Evolutionary conservation across 2,797 vertebrate genomes (phyloP).

Genomic region (Semaprochilodus insignis): DNA sequence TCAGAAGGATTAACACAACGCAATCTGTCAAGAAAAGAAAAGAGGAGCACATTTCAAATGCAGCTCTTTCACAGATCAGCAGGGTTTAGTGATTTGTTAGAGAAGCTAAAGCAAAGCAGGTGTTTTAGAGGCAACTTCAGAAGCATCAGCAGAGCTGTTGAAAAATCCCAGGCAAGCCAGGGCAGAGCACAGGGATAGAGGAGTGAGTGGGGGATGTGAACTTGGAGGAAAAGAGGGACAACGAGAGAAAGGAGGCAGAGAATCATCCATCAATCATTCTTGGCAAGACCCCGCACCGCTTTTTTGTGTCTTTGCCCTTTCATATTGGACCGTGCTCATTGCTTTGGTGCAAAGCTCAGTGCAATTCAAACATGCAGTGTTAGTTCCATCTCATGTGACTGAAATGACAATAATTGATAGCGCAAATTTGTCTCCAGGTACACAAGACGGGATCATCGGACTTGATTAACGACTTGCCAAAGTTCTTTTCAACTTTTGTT

Average conservation of each 20-base stretch:
- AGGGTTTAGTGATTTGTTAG: slow-evolving; percentile 8
- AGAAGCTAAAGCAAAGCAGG: slow-evolving; percentile 21
- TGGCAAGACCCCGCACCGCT: not conserved
- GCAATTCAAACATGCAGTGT: not conserved
- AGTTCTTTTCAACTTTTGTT: not conserved
- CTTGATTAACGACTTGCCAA: slow-evolving; percentile 53
- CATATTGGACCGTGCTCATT: not conserved
- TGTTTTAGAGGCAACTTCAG: not conserved
- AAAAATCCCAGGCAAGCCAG: slow-evolving; percentile 36
- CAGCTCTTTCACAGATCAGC: not conserved
- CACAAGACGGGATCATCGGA: not conserved
- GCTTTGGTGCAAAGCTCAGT: not conserved
- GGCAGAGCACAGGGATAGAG: not conserved
- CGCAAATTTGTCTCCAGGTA: not conserved
- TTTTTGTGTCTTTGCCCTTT: not conserved
- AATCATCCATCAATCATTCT: slow-evolving; percentile 1
- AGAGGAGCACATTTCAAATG: slow-evolving; percentile 24
- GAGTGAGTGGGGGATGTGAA: not conserved
- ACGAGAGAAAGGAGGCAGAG: slow-evolving; percentile 9
- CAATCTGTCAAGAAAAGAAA: slow-evolving; percentile 13
- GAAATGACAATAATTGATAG: not conserved
- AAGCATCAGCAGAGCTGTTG: slow-evolving; percentile 8
- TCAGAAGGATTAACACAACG: slow-evolving; percentile 16
- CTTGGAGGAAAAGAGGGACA: not conserved
- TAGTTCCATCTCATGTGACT: not conserved